Evolutionary conservation across 2,888 invertebrate genomes (phyloP).

Genomic region (Tetranychus piercei): DNA sequence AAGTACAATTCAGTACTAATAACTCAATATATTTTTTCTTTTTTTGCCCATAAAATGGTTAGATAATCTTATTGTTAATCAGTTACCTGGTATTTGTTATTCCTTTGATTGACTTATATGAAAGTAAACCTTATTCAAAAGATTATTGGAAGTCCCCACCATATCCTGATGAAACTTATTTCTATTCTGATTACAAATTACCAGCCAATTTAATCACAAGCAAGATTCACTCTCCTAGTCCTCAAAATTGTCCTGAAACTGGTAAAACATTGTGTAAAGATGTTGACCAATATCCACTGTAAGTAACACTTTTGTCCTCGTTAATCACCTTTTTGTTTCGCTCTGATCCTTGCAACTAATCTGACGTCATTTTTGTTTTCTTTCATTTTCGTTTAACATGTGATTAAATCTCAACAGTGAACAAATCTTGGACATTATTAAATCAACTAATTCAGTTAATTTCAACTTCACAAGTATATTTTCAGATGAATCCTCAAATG

Average conservation of each 20-base stretch:
- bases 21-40: neutral
- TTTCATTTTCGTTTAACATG: too few relatives aligned
- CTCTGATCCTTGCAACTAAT: too few relatives aligned
- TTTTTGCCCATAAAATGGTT: neutral
- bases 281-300: slow-evolving; percentile 26
- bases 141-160: neutral
- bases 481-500: slow-evolving; percentile 26
- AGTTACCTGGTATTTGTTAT: neutral
- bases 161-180: slow-evolving; percentile 18
- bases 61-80: neutral
- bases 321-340: neutral
- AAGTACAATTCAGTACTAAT: too few relatives aligned
- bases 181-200: slow-evolving; percentile 24
- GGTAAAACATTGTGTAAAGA: slow-evolving; percentile 27
- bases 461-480: slow-evolving; percentile 27
- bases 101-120: neutral
- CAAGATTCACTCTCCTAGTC: slow-evolving; percentile 22
- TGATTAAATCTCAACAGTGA: slow-evolving; percentile 19
- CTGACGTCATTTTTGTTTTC: too few relatives aligned
- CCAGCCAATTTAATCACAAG: slow-evolving; percentile 17
- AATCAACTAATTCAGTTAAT: slow-evolving; percentile 23
- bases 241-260: slow-evolving; percentile 27
- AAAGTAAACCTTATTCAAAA: neutral
- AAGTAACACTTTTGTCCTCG: slow-evolving; percentile 16
- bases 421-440: slow-evolving; percentile 25